Base-by-base conservation (phyloP, 2,113 vertebrate species). In the Nothoprocta perdicaria region DNA sequence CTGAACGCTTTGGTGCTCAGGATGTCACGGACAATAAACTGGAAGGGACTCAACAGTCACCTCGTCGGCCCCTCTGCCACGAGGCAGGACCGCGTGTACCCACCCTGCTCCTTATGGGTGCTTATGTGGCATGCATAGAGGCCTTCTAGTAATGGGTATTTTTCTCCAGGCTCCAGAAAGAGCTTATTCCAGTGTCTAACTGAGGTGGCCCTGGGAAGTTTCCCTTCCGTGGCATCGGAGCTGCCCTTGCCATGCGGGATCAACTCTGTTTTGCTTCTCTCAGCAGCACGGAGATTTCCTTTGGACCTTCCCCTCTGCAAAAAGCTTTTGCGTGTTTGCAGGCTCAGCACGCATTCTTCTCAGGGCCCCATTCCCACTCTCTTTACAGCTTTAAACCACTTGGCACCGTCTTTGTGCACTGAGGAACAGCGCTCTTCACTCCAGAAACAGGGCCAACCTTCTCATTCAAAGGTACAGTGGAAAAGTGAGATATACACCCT, bases 71-170 rank as follows among this genome's bases (percentile, higher is more conserved):
- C 22, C 61, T 86, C 15, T 58, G 55, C 24, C 76, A 86, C 27
- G 46, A 85, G 58, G 40, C 9, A 26, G 71, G 40, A 29, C 35
- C 60, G 53, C 0, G 0, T 88, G 71, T 66, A 40, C 29, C 26
- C 35, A 67, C 72, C 17, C n/a, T 35, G 58, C 19, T 74, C 38
- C 38, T 82, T 33, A 9, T 4, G 31, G 75, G 63, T 35, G 31
- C 40, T n/a, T 52, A 10, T 1, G 1, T 23, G 57, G 69, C 2
- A 4, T 1, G 3, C 35, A 46, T 22, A 38, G 14, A 69, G 16
- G 0, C 0, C 33, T 53, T 80, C 72, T 38, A 27, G 45, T 62
- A 84, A 18, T 7, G 16, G 81, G 65, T 31, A 84, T 4, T 75
- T 11, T 48, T 21, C 23, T 69, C 58, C 8, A 72, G 55, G 24